Percentiles rank a stretch among this genome's conserved stretches.
Conservation (phyloP, 23 tunicate genomes). For the Trididemnum clinides region DNA sequence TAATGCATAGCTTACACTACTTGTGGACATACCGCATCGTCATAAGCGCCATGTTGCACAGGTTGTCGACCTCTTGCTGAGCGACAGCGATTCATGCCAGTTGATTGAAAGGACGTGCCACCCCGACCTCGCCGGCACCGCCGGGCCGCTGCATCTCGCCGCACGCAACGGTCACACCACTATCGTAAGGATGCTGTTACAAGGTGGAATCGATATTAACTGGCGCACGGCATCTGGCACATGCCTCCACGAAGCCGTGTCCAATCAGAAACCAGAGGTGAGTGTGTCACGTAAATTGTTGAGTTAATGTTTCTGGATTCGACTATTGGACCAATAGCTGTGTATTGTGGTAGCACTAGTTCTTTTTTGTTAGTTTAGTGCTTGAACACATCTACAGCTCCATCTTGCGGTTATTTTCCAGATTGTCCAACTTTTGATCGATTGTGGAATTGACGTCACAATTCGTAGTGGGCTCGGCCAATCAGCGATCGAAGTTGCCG, state of each 20-base stretch:
- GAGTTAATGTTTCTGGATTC: too few relatives aligned
- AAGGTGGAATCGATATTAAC: constrained; percentile 55
- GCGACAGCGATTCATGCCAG: background rate
- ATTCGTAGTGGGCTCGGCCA: constrained; percentile 41
- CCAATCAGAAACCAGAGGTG: constrained; percentile 48
- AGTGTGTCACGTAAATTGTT: too few relatives aligned
- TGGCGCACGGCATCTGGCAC: constrained; percentile 55
- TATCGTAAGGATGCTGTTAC: constrained; percentile 43
- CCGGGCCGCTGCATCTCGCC: constrained; percentile 66
- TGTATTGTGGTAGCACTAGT: too few relatives aligned
- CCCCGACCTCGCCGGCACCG: background rate
- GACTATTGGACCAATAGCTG: too few relatives aligned
- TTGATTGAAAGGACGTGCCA: constrained; percentile 18
- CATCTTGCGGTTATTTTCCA: background rate
- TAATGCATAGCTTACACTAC: background rate
- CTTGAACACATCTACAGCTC: background rate
- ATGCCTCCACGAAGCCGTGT: constrained; percentile 65
- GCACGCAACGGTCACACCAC: constrained; percentile 61
- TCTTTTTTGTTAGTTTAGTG: too few relatives aligned
- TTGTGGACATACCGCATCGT: background rate
- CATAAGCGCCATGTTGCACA: background rate
- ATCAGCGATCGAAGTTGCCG: constrained; percentile 59
- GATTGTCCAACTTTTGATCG: constrained; percentile 58
- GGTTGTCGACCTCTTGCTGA: constrained; percentile 15
- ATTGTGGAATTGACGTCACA: constrained; percentile 59